Evolutionary conservation across 2,888 invertebrate species (phyloP).

Genomic region (Caradrina kadenii): DNA sequence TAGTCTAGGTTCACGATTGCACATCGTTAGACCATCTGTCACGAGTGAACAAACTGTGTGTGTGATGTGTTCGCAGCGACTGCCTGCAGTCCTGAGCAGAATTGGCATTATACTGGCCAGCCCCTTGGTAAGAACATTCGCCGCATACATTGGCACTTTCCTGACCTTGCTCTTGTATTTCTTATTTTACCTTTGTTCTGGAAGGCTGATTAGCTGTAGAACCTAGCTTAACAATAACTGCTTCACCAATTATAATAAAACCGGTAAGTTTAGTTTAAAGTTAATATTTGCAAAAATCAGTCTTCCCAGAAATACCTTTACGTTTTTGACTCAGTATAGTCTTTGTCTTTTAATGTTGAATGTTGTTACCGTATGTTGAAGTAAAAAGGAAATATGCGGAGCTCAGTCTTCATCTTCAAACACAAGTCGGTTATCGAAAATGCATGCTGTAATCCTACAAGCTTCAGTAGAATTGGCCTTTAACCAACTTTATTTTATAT

Average conservation of each 20-base stretch:
- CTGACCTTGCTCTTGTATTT: constrained; percentile 84
- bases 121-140: constrained; percentile 96
- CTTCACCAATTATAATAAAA: not conserved
- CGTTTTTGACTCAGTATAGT: not conserved
- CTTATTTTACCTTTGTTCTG: constrained; percentile 67
- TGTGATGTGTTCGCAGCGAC: constrained; percentile 96
- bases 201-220: constrained; percentile 35
- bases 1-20: constrained; percentile 88
- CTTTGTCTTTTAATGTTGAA: not conserved
- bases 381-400: constrained; percentile 61
- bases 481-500: constrained; percentile 12
- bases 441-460: constrained; percentile 66
- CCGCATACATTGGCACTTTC: constrained; percentile 88
- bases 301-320: constrained; percentile 30
- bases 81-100: constrained; percentile 98
- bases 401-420: constrained; percentile 68
- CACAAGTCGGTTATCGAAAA: constrained; percentile 63
- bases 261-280: constrained; percentile 47
- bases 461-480: constrained; percentile 54
- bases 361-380: not conserved
- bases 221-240: constrained; percentile 4
- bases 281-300: constrained; percentile 23
- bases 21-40: constrained; percentile 86
- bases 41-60: constrained; percentile 91
- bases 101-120: constrained; percentile 99